Base-by-base conservation (phyloP, 2,888 invertebrate genomes). In the Parnassius glacialis region DNA sequence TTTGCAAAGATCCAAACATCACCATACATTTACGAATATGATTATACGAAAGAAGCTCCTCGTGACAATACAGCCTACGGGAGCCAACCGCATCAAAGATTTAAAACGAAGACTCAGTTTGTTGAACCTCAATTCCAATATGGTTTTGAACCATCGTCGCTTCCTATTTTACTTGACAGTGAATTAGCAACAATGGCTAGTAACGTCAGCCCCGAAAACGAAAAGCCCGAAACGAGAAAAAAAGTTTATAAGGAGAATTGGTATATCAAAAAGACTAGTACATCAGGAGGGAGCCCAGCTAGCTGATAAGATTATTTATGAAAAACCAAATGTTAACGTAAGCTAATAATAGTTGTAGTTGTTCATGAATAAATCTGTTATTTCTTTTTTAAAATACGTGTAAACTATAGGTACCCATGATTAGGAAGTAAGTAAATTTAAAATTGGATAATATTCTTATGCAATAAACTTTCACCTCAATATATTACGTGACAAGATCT, bases 81-180 rank as follows among this genome's bases (percentile, higher is more conserved):
- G 1, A 81, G 87, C n/a, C 79, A 78, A 7, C 84, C 85, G 3
- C 74, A 72, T 47, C 79, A 80, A 59, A 78, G 72, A 51, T 83
- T 80, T 60, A 83, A 76, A 62, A 69, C 68, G 11, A 85, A 79
- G 70, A 87, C 87, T 47, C 82, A 82, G 64, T 89, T 90, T 62
- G 87, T 90, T 48, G 90, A 90, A 68, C 92, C 92, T 0, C 90
- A 87, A 65, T 91, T 87, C 69, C 90, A 92, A 67, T 92, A 91
- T 68, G 92, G 92, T 10, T 92, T 92, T 71, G 89, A 90, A 66
- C 91, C 92, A 10, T 76, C 88, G 59, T 71, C 81, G 10, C 68
- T 88, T 65, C 87, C 90, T 47, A 76, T 76, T 60, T 72, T 88
- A 34, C 76, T 90, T 44, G 90, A 90, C 67, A 87, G 88, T 65